Evolutionary conservation across 2,888 invertebrate species (phyloP).

Genomic region (Nomada fucata): DNA sequence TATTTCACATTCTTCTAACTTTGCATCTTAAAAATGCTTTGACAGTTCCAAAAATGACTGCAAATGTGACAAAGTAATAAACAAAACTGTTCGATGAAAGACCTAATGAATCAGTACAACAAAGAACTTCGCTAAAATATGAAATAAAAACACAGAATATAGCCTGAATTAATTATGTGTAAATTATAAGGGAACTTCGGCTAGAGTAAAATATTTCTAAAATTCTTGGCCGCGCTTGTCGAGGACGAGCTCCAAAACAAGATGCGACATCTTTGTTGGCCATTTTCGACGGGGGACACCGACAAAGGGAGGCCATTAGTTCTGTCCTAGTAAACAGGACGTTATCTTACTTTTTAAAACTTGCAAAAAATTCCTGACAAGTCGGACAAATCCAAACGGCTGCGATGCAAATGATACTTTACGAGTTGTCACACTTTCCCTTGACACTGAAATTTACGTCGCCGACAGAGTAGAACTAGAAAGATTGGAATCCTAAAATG

Average conservation of each 20-base stretch:
- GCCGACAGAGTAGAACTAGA: not conserved
- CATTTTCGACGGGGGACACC: slow-evolving; percentile 18
- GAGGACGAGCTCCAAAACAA: not conserved
- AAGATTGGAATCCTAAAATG: not conserved
- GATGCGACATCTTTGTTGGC: not conserved
- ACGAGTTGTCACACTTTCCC: not conserved
- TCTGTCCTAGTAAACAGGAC: not conserved
- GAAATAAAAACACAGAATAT: not conserved
- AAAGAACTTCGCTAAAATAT: not conserved
- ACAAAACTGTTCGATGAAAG: not conserved
- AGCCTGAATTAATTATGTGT: not conserved
- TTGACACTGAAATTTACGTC: slow-evolving; percentile 26
- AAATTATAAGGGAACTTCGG: not conserved
- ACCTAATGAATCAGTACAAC: not conserved
- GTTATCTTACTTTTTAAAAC: not conserved
- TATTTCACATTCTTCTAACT: too few relatives aligned
- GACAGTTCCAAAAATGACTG: not conserved
- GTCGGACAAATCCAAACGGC: not conserved
- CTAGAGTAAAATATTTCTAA: not conserved
- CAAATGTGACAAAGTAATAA: not conserved
- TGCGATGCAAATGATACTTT: slow-evolving; percentile 23
- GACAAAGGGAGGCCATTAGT: slow-evolving; percentile 38
- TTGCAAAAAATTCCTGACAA: not conserved
- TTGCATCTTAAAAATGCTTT: not conserved
- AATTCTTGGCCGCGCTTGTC: not conserved